These are phyloP conservation scores for Xerus inauris DNA, from an alignment of 2,113 vertebrate genomes.

Conservation along the genomic window DNA sequence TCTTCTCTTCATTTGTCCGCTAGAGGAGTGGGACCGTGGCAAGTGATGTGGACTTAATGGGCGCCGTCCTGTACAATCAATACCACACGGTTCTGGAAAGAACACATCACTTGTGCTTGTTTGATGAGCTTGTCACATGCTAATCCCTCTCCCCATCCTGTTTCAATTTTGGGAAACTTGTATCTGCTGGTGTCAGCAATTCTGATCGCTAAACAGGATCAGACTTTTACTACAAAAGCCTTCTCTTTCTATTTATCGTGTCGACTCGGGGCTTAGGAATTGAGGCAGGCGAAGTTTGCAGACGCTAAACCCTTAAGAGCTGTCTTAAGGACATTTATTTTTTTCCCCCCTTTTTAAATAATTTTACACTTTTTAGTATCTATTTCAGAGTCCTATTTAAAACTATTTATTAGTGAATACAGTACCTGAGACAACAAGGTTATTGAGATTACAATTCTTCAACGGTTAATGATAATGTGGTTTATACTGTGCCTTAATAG, in stretches of 20 bases:
- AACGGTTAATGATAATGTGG: slow-evolving; percentile 89
- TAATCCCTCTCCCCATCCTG: slow-evolving; percentile 93
- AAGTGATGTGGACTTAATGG: slow-evolving; percentile 88
- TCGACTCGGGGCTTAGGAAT: slow-evolving; percentile 86
- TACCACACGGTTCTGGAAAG: slow-evolving; percentile 95
- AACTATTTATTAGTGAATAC: slow-evolving; percentile 88
- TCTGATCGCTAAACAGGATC: slow-evolving; percentile 94
- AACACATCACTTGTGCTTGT: slow-evolving; percentile 96
- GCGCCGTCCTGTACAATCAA: slow-evolving; percentile 91
- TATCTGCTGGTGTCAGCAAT: slow-evolving; percentile 95
- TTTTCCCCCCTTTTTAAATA: slow-evolving; percentile 76
- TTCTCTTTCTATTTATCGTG: slow-evolving; percentile 91
- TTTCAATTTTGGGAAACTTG: slow-evolving; percentile 94
- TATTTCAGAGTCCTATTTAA: slow-evolving; percentile 90
- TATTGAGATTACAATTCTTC: slow-evolving; percentile 88
- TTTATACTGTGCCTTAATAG: slow-evolving; percentile 98
- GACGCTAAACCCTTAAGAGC: slow-evolving; percentile 88
- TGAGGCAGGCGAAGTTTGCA: slow-evolving; percentile 87
- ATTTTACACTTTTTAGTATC: slow-evolving; percentile 87
- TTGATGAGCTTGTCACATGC: slow-evolving; percentile 98
- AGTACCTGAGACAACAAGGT: slow-evolving; percentile 84
- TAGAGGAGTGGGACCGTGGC: slow-evolving; percentile 87
- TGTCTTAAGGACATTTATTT: slow-evolving; percentile 85
- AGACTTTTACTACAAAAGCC: slow-evolving; percentile 88
- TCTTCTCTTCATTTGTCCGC: slow-evolving; percentile 90